phyloP scores from a whole-genome alignment of 30 jellyfish, hydroid and myxozoan genomes.

The Nemopilema nomurai region DNA sequence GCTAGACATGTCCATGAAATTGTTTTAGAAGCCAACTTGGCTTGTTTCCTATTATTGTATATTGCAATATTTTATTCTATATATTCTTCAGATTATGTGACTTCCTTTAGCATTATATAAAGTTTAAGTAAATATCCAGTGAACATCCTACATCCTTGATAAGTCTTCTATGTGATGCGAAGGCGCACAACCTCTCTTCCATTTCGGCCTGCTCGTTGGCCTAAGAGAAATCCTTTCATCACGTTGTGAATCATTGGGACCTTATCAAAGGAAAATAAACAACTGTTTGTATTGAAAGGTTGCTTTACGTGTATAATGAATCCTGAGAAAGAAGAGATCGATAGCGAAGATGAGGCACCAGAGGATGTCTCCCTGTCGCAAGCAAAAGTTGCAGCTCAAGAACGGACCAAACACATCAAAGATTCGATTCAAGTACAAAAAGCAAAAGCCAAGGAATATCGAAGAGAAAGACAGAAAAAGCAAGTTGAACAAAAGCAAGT shows the following conservation, averaged over 20 bases:
- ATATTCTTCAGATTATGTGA: too few species aligned
- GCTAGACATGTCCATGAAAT: too few species aligned
- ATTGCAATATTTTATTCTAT: too few species aligned
- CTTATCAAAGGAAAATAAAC: neutral
- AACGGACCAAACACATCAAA: conserved; percentile 19
- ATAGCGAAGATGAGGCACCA: conserved; percentile 76
- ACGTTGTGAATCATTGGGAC: neutral
- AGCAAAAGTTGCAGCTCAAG: conserved; percentile 53
- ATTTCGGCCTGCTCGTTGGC: too few species aligned
- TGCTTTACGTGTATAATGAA: neutral
- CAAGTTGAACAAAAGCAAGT: conserved; percentile 24
- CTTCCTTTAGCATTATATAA: too few species aligned
- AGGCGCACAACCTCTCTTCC: too few species aligned
- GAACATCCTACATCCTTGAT: too few species aligned
- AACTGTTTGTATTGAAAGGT: neutral
- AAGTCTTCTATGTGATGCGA: too few species aligned
- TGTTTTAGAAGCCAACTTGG: too few species aligned
- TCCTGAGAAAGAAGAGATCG: conserved; percentile 7
- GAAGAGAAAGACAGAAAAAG: conserved; percentile 44
- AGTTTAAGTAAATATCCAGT: too few species aligned
- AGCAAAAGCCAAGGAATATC: conserved; percentile 23
- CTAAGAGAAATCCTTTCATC: neutral
- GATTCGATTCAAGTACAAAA: conserved; percentile 29
- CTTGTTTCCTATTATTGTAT: too few species aligned
- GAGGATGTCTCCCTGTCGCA: conserved; percentile 52